A percentile compares a stretch with the other conserved stretches of the same genome.
phyloP scores from a whole-genome alignment of 2,888 invertebrate species.

The Pheosia tremula region DNA sequence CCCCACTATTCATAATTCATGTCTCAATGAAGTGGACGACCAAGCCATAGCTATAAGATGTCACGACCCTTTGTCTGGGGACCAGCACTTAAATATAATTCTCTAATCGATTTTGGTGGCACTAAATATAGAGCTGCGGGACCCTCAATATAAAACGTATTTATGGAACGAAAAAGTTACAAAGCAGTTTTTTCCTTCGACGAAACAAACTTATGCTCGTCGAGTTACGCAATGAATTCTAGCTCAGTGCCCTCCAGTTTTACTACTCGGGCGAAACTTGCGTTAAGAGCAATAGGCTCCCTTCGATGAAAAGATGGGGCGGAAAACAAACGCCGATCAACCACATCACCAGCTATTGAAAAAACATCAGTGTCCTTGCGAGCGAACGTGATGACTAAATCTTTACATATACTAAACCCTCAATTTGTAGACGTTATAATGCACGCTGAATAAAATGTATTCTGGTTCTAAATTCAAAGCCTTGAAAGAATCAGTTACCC shows the following conservation, averaged over 20 bases:
- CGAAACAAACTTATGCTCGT: neutral
- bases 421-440: neutral
- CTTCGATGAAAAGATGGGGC: neutral
- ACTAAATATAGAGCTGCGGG: neutral
- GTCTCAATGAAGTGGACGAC: slow-evolving; percentile 74
- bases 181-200: neutral
- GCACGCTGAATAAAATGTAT: no score
- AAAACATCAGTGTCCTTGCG: neutral
- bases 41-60: slow-evolving; percentile 50
- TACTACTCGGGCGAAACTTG: neutral
- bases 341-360: slow-evolving; percentile 1
- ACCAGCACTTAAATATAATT: slow-evolving; percentile 41
- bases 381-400: neutral
- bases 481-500: no score
- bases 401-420: no score
- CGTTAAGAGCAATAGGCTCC: neutral
- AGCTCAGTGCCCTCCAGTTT: slow-evolving; percentile 4
- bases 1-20: slow-evolving; percentile 79
- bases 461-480: no score
- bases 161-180: neutral
- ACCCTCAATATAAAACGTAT: neutral
- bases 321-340: slow-evolving; percentile 1
- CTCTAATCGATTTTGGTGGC: slow-evolving; percentile 46
- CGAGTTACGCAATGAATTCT: slow-evolving; percentile 2
- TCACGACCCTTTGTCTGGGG: slow-evolving; percentile 57